These are phyloP conservation scores for Morelia viridis DNA, from an alignment of 2,797 vertebrate genomes.

Conservation along the genomic window DNA sequence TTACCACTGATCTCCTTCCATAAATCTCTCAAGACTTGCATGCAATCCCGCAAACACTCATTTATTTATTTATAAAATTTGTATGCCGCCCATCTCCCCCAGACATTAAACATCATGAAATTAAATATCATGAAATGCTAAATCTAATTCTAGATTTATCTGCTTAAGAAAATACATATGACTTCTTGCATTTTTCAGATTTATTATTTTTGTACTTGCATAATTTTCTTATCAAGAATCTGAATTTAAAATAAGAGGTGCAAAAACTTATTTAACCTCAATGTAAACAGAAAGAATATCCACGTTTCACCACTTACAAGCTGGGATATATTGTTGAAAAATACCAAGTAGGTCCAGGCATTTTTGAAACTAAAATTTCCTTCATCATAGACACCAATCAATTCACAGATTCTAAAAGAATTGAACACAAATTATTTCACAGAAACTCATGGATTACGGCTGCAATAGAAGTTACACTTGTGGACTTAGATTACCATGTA, in stretches of 20 bases:
- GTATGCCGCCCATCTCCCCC: neutral
- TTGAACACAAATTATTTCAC: conserved; percentile 38
- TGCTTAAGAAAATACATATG: neutral
- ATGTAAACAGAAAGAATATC: conserved; percentile 28
- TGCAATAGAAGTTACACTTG: neutral
- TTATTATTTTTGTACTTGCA: neutral
- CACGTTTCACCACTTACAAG: conserved; percentile 79
- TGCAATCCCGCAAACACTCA: neutral
- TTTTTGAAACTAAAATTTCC: conserved; percentile 95
- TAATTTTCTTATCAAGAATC: neutral
- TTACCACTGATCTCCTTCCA: neutral
- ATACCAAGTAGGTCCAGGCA: conserved; percentile 97
- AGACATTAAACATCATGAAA: neutral
- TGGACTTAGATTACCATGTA: neutral
- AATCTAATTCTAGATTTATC: neutral
- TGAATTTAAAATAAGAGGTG: neutral
- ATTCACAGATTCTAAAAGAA: conserved; percentile 87
- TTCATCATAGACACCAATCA: conserved; percentile 89
- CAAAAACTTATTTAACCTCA: neutral
- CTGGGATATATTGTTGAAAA: conserved; percentile 97
- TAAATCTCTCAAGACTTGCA: neutral
- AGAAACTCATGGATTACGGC: neutral
- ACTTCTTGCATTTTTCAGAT: neutral
- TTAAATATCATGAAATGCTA: neutral
- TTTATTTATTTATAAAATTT: neutral